Base-by-base conservation (phyloP, 35 echinoderm and acorn worm genomes). In the Hemicentrotus pulcherrimus region DNA sequence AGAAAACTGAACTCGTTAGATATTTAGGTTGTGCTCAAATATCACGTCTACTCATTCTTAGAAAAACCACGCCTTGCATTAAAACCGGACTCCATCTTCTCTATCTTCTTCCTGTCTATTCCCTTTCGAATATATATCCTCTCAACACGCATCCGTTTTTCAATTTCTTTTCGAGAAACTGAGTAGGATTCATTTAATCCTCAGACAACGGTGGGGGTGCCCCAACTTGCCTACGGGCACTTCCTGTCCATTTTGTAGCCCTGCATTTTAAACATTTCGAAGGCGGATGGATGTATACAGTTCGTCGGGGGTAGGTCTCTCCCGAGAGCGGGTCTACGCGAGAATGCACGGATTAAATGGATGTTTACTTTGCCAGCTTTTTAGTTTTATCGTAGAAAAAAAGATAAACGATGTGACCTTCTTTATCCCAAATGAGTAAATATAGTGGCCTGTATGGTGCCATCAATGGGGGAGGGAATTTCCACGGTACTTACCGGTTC, bases 311-410 rank as follows among this genome's bases (percentile, higher is more conserved):
- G 3, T n/a, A 78, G 65, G 65, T 78, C 65, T 28, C 65, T n/a
- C 65, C 6, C 18, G 19, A 78, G 24, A 28, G 65, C 65, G n/a
- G 5, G 2, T 18, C 65, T n/a, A n/a, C 65, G 22, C 22, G 61
- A 70, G 61, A 22, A 4, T 70, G 61, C n/a, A n/a, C 35, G 35
- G 65, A 78, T 15, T 78, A 28, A 78, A 22, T 28, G 65, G 19
- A 78, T 78, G 65, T 78, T 78, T 78, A 78, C 65, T 78, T 78
- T 78, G 65, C 24, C 65, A 78, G 65, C 65, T 78, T 78, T n/a
- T n/a, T n/a, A n/a, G n/a, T n/a, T n/a, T 78, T 78, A 78, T 78
- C 65, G 19, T 78, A 78, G 19, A 78, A 78, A 78, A 24, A 12
- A 2, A 71, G 61, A 71, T 78, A n/a, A 4, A 78, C 6, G 3